A percentile compares a stretch with the other conserved stretches of the same genome.
phyloP scores from a whole-genome alignment of 2,797 vertebrate species.

The Pterois miles region DNA sequence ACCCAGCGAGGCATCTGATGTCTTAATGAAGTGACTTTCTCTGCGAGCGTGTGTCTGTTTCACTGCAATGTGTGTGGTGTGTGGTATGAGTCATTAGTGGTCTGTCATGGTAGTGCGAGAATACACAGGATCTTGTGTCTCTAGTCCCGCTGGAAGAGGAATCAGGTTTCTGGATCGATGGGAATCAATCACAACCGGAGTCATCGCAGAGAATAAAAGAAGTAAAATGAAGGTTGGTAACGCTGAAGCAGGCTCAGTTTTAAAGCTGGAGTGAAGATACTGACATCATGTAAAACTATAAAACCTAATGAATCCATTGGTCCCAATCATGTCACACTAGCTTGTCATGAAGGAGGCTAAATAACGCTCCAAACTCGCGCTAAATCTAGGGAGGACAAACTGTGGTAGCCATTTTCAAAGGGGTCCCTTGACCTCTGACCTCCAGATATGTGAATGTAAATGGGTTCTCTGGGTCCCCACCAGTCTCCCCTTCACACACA shows the following conservation, averaged over 20 bases:
- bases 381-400: no score
- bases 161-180: conserved; percentile 53
- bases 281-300: no score
- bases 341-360: accelerated
- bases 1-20: conserved; percentile 44
- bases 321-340: accelerated
- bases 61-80: not conserved
- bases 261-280: no score
- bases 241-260: accelerated
- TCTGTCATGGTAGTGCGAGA: conserved; percentile 24
- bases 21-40: conserved; percentile 67
- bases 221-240: not conserved
- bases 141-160: not conserved
- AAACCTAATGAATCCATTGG: no score
- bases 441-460: no score
- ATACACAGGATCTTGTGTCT: conserved; percentile 20
- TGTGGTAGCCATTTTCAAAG: no score
- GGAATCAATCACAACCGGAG: conserved; percentile 16
- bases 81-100: conserved; percentile 49
- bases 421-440: no score
- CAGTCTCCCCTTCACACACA: no score
- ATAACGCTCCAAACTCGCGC: accelerated
- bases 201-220: not conserved
- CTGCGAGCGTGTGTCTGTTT: not conserved
- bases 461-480: accelerated